Base-by-base conservation (phyloP, 2,797 vertebrate species). In the Acanthornis magna region DNA sequence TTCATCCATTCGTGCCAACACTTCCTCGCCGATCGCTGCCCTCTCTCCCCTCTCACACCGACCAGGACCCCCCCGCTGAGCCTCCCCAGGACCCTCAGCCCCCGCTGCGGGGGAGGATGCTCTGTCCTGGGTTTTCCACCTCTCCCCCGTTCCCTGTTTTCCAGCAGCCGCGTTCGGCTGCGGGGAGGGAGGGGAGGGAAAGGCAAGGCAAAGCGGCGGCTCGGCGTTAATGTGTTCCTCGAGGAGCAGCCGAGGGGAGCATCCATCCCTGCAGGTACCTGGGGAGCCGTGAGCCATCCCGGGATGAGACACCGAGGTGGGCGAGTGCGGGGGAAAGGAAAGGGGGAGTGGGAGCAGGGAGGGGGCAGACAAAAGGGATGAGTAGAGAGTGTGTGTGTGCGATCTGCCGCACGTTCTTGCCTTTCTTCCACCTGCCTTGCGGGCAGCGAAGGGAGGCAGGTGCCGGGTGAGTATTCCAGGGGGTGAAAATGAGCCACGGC, bases 291-390 rank as follows among this genome's bases (percentile, higher is more conserved):
- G 83, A 94, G 83, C 75, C 26, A 20, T 18, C 68, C 72, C 10
- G 42, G 84, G 19, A 65, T 77, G 88, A 94, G 88, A 4, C 95
- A 93, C 1, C 4, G 13, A 36, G 17, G 75, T 78, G 94, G 67
- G 95, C 23, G 80, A 8, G 58, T 3, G 87, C 7, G 89, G 26
- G 75, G 84, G 95, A 88, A 38, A 9, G 84, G 95, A 88, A 38
- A 9, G 3, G 70, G 12, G 18, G 84, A 80, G 93, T 87, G 93
- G 89, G 91, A 91, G 81, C 57, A 22, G 57, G 72, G 72, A 88
- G 57, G 21, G 71, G 71, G 76, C 58, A 71, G 85, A 65, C 48
- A 74, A 60, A 89, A 91, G 32, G 51, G 75, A 88, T 88, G 93
- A 95, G 76, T 15, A 30, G 27, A 0, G 2, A 7, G 40, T 36